Percentiles rank a stretch among this genome's conserved stretches.
These are phyloP conservation scores for Lobophora halterata DNA, from an alignment of 2,888 invertebrate genomes.

Conservation along the genomic window DNA sequence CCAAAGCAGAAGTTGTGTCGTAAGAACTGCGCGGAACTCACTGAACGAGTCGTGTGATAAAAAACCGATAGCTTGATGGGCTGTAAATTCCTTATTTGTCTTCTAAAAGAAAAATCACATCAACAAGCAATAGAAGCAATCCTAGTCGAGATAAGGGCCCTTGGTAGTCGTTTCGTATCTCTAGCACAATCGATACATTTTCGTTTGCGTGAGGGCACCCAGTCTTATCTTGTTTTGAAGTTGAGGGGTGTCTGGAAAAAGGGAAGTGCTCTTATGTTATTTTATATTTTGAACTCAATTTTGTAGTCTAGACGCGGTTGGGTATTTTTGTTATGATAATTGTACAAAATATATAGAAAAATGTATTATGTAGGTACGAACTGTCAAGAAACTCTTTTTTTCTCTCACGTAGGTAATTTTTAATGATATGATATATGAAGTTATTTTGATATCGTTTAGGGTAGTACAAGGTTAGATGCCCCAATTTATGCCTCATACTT, in stretches of 20 bases:
- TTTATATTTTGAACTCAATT: constrained; percentile 10
- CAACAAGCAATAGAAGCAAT: constrained; percentile 22
- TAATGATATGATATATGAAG: no score
- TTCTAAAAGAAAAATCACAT: constrained; percentile 9
- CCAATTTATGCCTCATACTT: no score
- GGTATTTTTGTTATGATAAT: no score
- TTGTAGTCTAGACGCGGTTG: neutral
- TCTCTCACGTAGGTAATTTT: no score
- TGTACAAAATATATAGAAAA: no score
- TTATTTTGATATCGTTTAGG: no score
- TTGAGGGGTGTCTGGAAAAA: constrained; percentile 13
- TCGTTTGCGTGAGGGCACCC: constrained; percentile 30
- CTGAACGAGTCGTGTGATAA: neutral
- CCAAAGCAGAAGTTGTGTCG: no score
- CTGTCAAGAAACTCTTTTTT: no score
- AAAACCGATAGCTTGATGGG: no score
- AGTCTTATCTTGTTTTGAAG: constrained; percentile 19
- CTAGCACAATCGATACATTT: constrained; percentile 51
- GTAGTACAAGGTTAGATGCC: no score
- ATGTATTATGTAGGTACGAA: no score
- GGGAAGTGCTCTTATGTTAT: constrained; percentile 11
- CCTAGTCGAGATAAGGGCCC: constrained; percentile 28
- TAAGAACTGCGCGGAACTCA: no score
- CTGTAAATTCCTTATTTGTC: neutral
- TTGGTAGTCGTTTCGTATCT: constrained; percentile 45